Conservation (phyloP, 2,113 vertebrate genomes). For the Bombycilla garrulus region DNA sequence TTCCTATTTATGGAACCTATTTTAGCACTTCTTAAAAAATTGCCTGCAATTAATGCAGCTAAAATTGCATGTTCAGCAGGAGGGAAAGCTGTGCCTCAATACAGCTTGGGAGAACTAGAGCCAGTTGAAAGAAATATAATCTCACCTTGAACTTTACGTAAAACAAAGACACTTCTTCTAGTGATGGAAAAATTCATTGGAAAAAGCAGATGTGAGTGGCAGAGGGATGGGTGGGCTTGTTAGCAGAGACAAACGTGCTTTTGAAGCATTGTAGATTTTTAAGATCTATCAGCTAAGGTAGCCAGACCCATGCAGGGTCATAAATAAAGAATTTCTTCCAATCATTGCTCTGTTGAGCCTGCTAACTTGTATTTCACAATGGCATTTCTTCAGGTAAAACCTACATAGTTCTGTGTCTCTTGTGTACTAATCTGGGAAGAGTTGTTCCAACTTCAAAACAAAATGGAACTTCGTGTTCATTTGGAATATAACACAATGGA, state of each 20-base stretch:
- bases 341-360: neutral
- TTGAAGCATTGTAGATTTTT: neutral
- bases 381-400: neutral
- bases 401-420: neutral
- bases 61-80: neutral
- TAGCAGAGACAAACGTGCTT: neutral
- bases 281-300: neutral
- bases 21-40: neutral
- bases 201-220: neutral
- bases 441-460: neutral
- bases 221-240: neutral
- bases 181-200: neutral
- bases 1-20: constrained; percentile 13
- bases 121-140: neutral
- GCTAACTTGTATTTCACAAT: neutral
- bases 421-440: neutral
- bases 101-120: neutral
- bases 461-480: rapidly evolving
- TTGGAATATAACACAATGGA: neutral
- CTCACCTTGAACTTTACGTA: neutral
- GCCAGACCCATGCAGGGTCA: neutral
- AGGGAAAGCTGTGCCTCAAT: neutral
- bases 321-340: neutral
- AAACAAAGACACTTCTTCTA: neutral
- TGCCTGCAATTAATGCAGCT: neutral